Evolutionary conservation across 2,888 invertebrate species (phyloP).

Genomic region (Pemphredon lugubris): DNA sequence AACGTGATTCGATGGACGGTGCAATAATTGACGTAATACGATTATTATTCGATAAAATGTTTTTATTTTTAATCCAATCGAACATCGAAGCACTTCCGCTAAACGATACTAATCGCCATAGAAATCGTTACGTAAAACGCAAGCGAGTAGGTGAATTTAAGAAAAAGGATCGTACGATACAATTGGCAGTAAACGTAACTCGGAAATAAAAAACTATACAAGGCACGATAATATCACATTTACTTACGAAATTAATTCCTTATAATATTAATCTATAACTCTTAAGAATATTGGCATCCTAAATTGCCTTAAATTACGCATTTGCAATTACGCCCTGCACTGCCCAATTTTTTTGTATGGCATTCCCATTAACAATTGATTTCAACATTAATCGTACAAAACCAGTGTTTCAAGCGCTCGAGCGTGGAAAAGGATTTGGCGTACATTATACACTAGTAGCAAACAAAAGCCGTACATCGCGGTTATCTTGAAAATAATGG

Average conservation of each 20-base stretch:
- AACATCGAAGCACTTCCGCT: conserved; percentile 36
- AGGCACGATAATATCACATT: conserved; percentile 72
- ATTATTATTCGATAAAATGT: conserved; percentile 37
- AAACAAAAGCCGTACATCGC: no score
- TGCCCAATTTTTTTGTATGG: no score
- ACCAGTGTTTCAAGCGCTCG: no score
- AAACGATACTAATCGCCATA: conserved; percentile 13
- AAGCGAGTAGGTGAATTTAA: no score
- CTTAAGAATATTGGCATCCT: conserved; percentile 44
- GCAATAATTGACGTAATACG: background rate
- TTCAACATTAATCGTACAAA: no score
- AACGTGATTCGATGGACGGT: background rate
- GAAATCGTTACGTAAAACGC: background rate
- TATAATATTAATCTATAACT: conserved; percentile 18
- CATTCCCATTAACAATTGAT: no score
- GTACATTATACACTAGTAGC: no score
- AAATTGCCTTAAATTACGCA: conserved; percentile 20
- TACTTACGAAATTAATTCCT: conserved; percentile 50
- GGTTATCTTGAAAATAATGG: no score
- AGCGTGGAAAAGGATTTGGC: no score
- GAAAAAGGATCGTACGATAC: no score
- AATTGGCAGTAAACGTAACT: conserved; percentile 47
- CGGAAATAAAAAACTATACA: conserved; percentile 46
- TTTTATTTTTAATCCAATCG: conserved; percentile 42
- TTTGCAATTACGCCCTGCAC: no score